Base-by-base conservation (phyloP, 2,797 vertebrate genomes). In the Oreortyx pictus region DNA sequence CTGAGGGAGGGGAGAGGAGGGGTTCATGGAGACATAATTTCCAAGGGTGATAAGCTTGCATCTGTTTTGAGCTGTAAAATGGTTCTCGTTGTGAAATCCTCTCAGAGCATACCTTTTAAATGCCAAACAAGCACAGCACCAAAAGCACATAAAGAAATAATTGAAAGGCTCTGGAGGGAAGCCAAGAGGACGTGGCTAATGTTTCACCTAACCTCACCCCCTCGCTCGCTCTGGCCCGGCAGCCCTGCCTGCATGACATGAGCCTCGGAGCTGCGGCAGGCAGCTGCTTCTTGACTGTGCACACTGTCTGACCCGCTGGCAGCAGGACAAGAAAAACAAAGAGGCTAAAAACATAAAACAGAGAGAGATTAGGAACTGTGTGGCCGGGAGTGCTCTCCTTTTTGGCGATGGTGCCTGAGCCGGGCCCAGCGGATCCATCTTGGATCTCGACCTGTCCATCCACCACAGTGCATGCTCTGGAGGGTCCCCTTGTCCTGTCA, bases 81-180 rank as follows among this genome's bases (percentile, higher is more conserved):
- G 96, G 97, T 84, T 96, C 89, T 88, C 59, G 16, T 97, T 97
- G 97, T 92, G 97, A 97, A 98, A 98, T 94, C 96, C 64, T 93
- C 96, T 94, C 79, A 57, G 94, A 95, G 89, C 71, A 72, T 83
- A 89, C 90, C 89, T 93, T 86, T 83, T 59, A 89, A 94, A 95
- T 89, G 92, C 96, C 97, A 96, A 97, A 95, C 94, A 93, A 97
- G 93, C 93, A 81, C 82, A 89, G 91, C 71, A 95, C 89, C 88
- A 50, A 83, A 96, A 95, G 93, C 93, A 95, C 96, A 98, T 96
- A 97, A 97, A 97, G 97, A 96, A 98, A 97, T 97, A 95, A 97
- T 97, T 98, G 97, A 97, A 96, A 96, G 96, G 92, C 82, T 57
- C 89, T 97, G 98, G 97, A 93, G 75, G 66, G 35, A 74, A 82